Conservation (phyloP, 2,113 vertebrate species). For the Zosterops japonicus region DNA sequence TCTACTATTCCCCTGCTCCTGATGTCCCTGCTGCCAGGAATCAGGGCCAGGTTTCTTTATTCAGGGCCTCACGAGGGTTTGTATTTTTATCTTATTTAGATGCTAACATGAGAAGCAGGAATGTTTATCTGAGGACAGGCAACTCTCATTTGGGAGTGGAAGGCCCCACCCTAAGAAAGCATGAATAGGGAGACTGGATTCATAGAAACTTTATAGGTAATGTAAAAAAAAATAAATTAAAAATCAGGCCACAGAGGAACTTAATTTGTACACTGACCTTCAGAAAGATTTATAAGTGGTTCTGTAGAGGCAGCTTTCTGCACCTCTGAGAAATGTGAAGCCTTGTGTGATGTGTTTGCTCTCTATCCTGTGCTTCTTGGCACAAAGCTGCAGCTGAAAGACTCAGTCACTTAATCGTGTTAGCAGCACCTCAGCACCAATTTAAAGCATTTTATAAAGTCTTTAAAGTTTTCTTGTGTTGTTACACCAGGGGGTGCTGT, state of each 20-base stretch:
- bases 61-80: not conserved
- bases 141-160: not conserved
- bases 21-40: not conserved
- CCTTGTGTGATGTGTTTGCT: not conserved
- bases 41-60: not conserved
- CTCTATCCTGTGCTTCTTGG: accelerated
- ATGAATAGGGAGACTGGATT: not conserved
- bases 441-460: not conserved
- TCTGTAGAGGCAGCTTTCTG: not conserved
- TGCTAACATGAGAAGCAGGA: not conserved
- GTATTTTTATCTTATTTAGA: not conserved
- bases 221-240: not conserved
- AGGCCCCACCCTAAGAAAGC: not conserved
- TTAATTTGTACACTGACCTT: not conserved
- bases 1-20: not conserved
- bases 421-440: not conserved
- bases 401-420: not conserved
- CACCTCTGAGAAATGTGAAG: not conserved
- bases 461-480: not conserved
- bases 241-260: not conserved
- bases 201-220: not conserved
- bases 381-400: not conserved
- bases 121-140: not conserved
- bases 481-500: constrained; percentile 48
- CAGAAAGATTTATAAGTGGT: not conserved